A percentile compares a stretch with the other conserved stretches of the same genome.
Evolutionary conservation across 2,113 vertebrate species (phyloP).

Genomic region (Zosterops japonicus): DNA sequence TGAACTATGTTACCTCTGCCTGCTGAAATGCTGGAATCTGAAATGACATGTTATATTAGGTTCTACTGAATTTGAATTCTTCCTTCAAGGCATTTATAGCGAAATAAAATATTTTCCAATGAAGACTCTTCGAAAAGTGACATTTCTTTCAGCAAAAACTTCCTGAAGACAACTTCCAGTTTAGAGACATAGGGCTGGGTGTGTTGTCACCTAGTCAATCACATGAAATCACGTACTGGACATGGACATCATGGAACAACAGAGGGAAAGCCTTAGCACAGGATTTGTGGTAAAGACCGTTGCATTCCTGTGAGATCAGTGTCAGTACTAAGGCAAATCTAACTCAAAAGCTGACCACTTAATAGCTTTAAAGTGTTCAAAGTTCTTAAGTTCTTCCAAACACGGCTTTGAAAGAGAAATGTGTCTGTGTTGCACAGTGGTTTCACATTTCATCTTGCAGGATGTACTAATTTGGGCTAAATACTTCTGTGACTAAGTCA

Average conservation of each 20-base stretch:
- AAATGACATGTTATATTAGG: slow-evolving; percentile 39
- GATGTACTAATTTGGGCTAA: slow-evolving; percentile 26
- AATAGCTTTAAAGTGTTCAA: slow-evolving; percentile 12
- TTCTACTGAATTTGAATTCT: slow-evolving; percentile 34
- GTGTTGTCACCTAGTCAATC: neutral
- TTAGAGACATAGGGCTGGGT: neutral
- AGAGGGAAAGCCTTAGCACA: neutral
- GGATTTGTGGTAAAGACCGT: slow-evolving; percentile 2
- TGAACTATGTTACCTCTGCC: slow-evolving; percentile 12
- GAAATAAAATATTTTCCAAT: slow-evolving; percentile 35
- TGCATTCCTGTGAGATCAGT: slow-evolving; percentile 4
- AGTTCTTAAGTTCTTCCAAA: slow-evolving; percentile 12
- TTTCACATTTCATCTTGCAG: slow-evolving; percentile 27
- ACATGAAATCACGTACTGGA: neutral
- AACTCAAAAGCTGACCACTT: neutral
- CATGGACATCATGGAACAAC: neutral
- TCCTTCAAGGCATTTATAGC: neutral
- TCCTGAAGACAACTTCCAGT: neutral
- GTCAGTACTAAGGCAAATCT: neutral
- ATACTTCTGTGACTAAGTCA: slow-evolving; percentile 2
- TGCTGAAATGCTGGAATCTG: slow-evolving; percentile 30
- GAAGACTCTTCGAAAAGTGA: slow-evolving; percentile 14
- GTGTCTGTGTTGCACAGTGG: neutral
- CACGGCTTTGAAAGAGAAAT: neutral
- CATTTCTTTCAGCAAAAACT: slow-evolving; percentile 11